A percentile compares a stretch with the other conserved stretches of the same genome.
phyloP scores from a whole-genome alignment of 2,797 vertebrate species.

The Botia almorhae region DNA sequence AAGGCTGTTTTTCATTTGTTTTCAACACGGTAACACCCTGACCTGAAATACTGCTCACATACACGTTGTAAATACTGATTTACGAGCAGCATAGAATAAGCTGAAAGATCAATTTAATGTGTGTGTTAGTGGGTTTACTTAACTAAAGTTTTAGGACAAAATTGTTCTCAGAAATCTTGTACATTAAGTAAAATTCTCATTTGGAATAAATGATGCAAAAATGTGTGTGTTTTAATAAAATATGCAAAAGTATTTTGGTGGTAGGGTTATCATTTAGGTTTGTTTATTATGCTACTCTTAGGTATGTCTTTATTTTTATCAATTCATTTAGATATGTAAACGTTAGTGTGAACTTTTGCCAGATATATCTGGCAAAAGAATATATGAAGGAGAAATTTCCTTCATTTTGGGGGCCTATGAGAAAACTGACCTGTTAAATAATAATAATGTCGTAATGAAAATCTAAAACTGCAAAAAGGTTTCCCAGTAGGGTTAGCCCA shows the following conservation, averaged over 20 bases:
- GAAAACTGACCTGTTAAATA: background rate
- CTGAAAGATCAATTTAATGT: background rate
- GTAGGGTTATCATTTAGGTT: no score
- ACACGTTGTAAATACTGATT: background rate
- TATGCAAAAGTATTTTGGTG: no score
- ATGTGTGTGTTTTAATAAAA: no score
- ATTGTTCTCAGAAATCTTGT: background rate
- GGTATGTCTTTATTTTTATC: no score
- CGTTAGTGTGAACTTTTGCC: no score
- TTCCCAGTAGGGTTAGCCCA: background rate
- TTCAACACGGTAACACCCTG: slow-evolving; percentile 21
- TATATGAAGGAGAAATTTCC: no score
- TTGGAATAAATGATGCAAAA: background rate
- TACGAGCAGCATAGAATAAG: background rate
- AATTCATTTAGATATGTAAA: no score
- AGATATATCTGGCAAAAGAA: no score
- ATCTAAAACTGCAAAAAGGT: background rate
- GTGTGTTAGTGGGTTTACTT: background rate
- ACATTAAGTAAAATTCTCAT: background rate
- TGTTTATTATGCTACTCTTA: no score
- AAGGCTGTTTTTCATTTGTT: slow-evolving; percentile 30
- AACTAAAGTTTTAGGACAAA: background rate
- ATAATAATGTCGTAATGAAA: background rate
- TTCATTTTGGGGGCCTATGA: background rate
- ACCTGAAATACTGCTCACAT: slow-evolving; percentile 17